A percentile compares a stretch with the other conserved stretches of the same genome.
phyloP scores from a whole-genome alignment of 2,797 vertebrate genomes.

The Hydrophis major region DNA sequence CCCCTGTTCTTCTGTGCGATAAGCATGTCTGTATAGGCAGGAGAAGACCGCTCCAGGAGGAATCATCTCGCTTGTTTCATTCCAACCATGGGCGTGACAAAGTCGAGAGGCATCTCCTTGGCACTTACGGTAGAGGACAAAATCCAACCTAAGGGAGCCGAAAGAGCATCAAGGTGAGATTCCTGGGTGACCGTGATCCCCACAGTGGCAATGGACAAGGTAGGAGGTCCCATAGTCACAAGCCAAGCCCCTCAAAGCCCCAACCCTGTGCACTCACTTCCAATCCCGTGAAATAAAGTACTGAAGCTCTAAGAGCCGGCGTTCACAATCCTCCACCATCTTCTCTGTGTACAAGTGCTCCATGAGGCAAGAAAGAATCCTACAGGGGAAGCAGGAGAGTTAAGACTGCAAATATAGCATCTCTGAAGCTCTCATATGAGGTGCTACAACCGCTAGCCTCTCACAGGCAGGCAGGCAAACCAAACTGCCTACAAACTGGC shows the following conservation, averaged over 20 bases:
- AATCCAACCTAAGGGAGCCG: slow-evolving; percentile 80
- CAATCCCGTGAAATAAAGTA: slow-evolving; percentile 98
- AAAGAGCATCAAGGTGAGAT: neutral
- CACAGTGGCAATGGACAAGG: neutral
- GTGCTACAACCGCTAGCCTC: neutral
- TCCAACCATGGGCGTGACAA: slow-evolving; percentile 94
- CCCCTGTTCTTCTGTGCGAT: slow-evolving; percentile 94
- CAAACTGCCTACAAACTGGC: neutral
- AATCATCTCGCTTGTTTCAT: slow-evolving; percentile 92
- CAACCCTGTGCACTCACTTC: slow-evolving; percentile 81
- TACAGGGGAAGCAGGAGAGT: slow-evolving; percentile 47
- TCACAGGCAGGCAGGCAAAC: neutral
- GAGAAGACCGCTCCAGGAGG: slow-evolving; percentile 93
- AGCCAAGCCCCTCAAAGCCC: neutral
- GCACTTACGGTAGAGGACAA: slow-evolving; percentile 91
- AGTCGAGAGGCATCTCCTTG: slow-evolving; percentile 92
- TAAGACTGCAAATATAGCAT: neutral
- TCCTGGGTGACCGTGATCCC: neutral
- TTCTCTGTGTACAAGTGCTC: slow-evolving; percentile 98
- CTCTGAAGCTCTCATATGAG: neutral
- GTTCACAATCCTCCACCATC: slow-evolving; percentile 98
- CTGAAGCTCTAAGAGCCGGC: slow-evolving; percentile 90
- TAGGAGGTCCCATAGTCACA: neutral
- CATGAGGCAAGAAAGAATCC: slow-evolving; percentile 98
- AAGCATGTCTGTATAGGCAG: slow-evolving; percentile 93